phyloP scores from a whole-genome alignment of 2,797 vertebrate species.

The Coregonus sp. region DNA sequence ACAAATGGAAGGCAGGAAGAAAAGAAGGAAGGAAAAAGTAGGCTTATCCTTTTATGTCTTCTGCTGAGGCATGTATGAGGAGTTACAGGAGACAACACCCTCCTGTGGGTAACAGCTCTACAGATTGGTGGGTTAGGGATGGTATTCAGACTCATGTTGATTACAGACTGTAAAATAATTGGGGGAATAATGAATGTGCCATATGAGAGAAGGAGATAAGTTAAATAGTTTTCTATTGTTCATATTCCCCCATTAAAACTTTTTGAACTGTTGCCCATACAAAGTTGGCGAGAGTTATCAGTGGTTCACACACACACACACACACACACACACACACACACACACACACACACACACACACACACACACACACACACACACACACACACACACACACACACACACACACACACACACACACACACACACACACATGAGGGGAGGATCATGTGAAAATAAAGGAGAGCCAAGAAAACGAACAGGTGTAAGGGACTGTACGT shows the following conservation, averaged over 20 bases:
- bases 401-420: no score
- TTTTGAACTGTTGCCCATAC: neutral
- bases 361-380: no score
- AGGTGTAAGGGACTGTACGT: no score
- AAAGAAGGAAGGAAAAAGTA: no score
- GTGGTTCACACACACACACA: neutral
- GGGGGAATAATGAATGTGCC: neutral
- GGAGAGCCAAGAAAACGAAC: no score
- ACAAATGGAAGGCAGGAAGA: no score
- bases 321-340: no score
- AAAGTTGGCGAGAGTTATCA: neutral
- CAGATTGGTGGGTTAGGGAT: neutral
- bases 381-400: no score
- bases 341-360: neutral
- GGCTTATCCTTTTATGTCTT: neutral
- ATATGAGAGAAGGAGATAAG: conserved; percentile 7
- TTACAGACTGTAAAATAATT: neutral
- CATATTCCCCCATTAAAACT: neutral
- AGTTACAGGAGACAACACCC: neutral
- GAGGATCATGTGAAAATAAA: no score
- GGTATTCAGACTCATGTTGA: conserved; percentile 5
- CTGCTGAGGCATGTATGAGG: neutral
- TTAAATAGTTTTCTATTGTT: neutral
- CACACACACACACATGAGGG: no score
- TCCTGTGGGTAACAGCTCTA: neutral